phyloP scores from a whole-genome alignment of 2,113 vertebrate genomes.

The Burhinus oedicnemus region DNA sequence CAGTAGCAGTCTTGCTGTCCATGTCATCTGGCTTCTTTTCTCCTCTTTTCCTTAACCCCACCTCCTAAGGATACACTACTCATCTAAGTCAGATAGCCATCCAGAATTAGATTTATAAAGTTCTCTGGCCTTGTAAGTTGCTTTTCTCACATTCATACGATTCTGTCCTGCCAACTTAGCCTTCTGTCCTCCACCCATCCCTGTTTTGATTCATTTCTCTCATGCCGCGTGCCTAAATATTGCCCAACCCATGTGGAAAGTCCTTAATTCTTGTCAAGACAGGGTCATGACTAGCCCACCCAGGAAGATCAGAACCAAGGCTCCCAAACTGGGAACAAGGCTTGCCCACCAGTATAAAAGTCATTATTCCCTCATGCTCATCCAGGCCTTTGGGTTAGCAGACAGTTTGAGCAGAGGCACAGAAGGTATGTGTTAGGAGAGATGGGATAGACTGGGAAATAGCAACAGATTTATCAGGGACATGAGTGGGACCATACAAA shows the following conservation, averaged over 20 bases:
- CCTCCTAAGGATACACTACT: not conserved
- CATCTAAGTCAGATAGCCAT: not conserved
- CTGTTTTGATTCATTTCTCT: slow-evolving; percentile 69
- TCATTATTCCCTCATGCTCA: slow-evolving; percentile 57
- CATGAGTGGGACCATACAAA: not conserved
- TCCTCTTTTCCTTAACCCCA: not conserved
- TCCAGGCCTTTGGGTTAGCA: slow-evolving; percentile 42
- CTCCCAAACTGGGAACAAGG: slow-evolving; percentile 60
- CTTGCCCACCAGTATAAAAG: slow-evolving; percentile 60
- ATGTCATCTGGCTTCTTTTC: not conserved
- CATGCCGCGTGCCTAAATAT: slow-evolving; percentile 66
- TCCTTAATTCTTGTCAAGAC: slow-evolving; percentile 68
- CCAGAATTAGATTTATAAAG: slow-evolving; percentile 18
- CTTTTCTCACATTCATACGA: slow-evolving; percentile 53
- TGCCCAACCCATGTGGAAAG: slow-evolving; percentile 68
- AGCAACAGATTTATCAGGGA: not conserved
- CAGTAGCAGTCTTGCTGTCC: not conserved
- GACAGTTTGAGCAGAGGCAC: slow-evolving; percentile 29
- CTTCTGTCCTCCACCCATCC: slow-evolving; percentile 67
- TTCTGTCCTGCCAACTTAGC: slow-evolving; percentile 52
- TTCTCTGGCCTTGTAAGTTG: slow-evolving; percentile 32
- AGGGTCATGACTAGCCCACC: slow-evolving; percentile 70
- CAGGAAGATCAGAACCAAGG: slow-evolving; percentile 62
- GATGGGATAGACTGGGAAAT: not conserved
- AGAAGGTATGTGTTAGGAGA: slow-evolving; percentile 47